Base-by-base conservation (phyloP, 1,140 invertebrate species). In the Sitodiplosis mosellana region DNA sequence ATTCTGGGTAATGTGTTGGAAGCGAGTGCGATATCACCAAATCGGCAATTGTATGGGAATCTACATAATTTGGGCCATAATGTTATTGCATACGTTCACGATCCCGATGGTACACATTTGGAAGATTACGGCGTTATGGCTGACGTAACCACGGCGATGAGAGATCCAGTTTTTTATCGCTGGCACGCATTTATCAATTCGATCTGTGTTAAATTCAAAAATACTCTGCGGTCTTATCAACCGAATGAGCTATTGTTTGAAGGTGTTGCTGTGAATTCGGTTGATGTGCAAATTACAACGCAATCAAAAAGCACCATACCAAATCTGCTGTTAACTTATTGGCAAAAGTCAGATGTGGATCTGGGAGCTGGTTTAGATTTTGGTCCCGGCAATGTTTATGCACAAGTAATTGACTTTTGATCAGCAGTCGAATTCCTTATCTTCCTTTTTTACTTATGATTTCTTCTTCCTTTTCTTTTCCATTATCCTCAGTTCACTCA, bases 151-250 rank as follows among this genome's bases (percentile, higher is more conserved):
- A 79, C 75, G 7, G 63, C 77, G 1, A 78, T 81, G 75, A 65
- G 78, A 40, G 80, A 82, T 60, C 79, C 80, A 0, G 67, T 78
- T 49, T 82, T 82, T 60, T 82, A 78, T 59, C 70, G 80, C 55
- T 84, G 77, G 78, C 84, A 87, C 54, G 73, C 76, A 5, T 78
- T 75, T 53, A 68, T 87, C 21, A 80, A 88, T 52, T 72, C 82
- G 34, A 62, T 88, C 1, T 86, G 86, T 65, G 63, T 72, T 43
- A 68, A 78, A 53, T 76, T 78, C 57, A 87, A 87, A 62, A 70
- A 68, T 38, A 76, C 73, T 15, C 58, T 84, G 4, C 64, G 72
- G 3, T 56, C 69, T 38, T 82, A 81, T 49, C 69, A 58, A 0
- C 52, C 53, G 18, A 19, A 17, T 18, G 49, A 47, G 8, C 41